Evolutionary conservation across 2,797 vertebrate genomes (phyloP).

Genomic region (Poliocrania exsul): DNA sequence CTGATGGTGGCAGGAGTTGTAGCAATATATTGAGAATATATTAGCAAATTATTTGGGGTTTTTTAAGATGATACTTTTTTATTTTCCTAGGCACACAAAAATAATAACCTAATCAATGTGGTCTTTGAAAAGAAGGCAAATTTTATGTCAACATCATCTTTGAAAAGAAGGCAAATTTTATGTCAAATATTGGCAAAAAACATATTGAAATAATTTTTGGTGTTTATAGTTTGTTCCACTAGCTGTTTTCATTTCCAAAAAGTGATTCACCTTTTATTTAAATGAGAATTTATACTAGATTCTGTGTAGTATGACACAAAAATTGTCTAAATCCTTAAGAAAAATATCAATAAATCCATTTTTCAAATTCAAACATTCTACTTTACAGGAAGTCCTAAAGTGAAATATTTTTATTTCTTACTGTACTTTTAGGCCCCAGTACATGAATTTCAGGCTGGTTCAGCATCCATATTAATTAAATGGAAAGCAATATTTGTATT

Average conservation of each 20-base stretch:
- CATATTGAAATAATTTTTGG: neutral
- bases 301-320: constrained; percentile 6
- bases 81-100: neutral
- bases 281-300: constrained; percentile 30
- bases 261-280: constrained; percentile 41
- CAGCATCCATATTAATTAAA: neutral
- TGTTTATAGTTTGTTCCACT: neutral
- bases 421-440: neutral
- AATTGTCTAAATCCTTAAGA: neutral
- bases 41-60: neutral
- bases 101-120: neutral
- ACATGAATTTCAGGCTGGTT: neutral
- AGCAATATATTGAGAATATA: neutral
- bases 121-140: neutral
- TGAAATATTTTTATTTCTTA: constrained; percentile 42
- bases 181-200: neutral
- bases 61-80: neutral
- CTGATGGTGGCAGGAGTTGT: neutral
- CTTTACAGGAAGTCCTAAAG: neutral
- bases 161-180: neutral
- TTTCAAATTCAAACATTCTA: neutral
- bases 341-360: constrained; percentile 27
- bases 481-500: constrained; percentile 1
- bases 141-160: neutral
- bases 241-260: constrained; percentile 9